Evolutionary conservation across 2,113 vertebrate species (phyloP), one percentile per base, ranked within the genome.

Genomic region (Nothocercus nigrocapillus): DNA sequence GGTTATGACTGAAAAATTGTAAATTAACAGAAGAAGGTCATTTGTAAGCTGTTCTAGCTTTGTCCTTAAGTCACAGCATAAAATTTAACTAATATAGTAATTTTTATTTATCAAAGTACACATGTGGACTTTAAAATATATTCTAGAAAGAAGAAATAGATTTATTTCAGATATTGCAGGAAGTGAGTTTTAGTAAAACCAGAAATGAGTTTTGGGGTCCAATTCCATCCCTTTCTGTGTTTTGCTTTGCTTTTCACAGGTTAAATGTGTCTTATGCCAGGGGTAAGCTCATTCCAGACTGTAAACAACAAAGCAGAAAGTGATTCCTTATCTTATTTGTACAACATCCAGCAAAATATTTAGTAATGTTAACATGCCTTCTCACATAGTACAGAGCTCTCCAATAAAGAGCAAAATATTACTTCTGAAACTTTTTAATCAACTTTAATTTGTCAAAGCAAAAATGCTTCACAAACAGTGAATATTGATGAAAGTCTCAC

Each of bases 271-370:
- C 12, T 77, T 83, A 74, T 68, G 91, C 58, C 27, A 72, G 38
- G 8, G 69, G 67, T 89, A 81, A 91, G 88, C 72, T 12, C 1
- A 0, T 83, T 88, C 64, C 47, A 80, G 38, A 63, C 51, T 45
- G 32, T 83, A 83, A 96, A 88, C 9, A 73, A 18, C 2, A 10
- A 28, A 74, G 64, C 3, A 20, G 61, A 90, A 94, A 70, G 54
- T 11, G 72, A 66, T 18, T 91, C 21, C 47, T 88, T 93, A 77
- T 88, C 72, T 94, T 95, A 51, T 77, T 91, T 86, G 64, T 56
- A 93, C 51, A 93, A 77, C 30, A 88, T 51, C 49, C 42, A 90
- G 16, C 59, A 74, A 85, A 94, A 70, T 83, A 90, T 51, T 89
- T 80, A 83, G 49, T 67, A 74, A 87, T 2, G 1, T n/a, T 62